These are phyloP conservation scores for Julus scanicus DNA, from an alignment of 2,888 invertebrate genomes.

Conservation along the genomic window DNA sequence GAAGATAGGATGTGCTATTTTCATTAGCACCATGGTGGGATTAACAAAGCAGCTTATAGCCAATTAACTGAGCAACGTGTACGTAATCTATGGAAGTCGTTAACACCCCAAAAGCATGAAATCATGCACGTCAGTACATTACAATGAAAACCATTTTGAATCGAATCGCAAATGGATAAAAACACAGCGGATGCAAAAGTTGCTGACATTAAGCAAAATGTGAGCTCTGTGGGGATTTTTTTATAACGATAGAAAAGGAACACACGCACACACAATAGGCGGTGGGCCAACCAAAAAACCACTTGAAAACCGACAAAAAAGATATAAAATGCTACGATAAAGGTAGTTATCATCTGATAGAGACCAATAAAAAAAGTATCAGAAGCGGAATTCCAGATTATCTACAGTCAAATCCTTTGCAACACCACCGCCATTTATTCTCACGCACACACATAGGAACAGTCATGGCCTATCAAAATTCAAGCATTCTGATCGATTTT, in stretches of 20 bases:
- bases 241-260: neutral
- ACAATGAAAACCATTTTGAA: neutral
- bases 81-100: neutral
- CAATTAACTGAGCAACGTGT: too few relatives aligned
- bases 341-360: neutral
- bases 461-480: neutral
- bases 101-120: neutral
- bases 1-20: too few relatives aligned
- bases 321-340: slow-evolving; percentile 8
- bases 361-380: slow-evolving; percentile 1
- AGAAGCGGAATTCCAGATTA: slow-evolving; percentile 38
- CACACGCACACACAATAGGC: slow-evolving; percentile 3
- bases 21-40: too few relatives aligned
- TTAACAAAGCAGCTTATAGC: too few relatives aligned
- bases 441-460: neutral
- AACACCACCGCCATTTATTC: neutral
- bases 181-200: slow-evolving; percentile 27
- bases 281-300: slow-evolving; percentile 27
- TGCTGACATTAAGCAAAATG: slow-evolving; percentile 28
- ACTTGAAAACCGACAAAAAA: slow-evolving; percentile 7
- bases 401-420: neutral
- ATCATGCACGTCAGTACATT: neutral
- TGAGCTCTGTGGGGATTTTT: neutral
- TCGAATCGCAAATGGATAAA: neutral
- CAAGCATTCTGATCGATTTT: slow-evolving; percentile 23